phyloP scores from a whole-genome alignment of 2,888 invertebrate species.

The Acleris sparsana region DNA sequence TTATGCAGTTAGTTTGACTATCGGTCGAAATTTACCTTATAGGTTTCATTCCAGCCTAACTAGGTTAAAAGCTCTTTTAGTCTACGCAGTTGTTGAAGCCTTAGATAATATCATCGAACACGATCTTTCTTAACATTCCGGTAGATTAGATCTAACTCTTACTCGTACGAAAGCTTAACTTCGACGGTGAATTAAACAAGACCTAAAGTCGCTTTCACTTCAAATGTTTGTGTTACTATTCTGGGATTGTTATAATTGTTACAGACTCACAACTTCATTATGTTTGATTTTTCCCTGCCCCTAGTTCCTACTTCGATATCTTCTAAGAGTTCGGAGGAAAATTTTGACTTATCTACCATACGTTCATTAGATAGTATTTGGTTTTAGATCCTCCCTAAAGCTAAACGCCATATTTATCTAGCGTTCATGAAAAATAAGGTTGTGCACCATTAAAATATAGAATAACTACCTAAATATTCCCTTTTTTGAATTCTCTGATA shows the following conservation, averaged over 20 bases:
- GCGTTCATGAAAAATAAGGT: slow-evolving; percentile 83
- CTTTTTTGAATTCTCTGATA: slow-evolving; percentile 83
- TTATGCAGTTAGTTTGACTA: slow-evolving; percentile 68
- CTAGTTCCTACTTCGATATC: slow-evolving; percentile 74
- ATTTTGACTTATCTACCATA: slow-evolving; percentile 61
- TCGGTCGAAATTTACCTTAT: slow-evolving; percentile 66
- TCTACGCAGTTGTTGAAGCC: slow-evolving; percentile 62
- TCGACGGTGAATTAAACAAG: slow-evolving; percentile 41
- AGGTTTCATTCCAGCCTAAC: slow-evolving; percentile 78
- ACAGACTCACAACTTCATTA: slow-evolving; percentile 27
- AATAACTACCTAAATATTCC: slow-evolving; percentile 78
- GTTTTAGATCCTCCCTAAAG: slow-evolving; percentile 70
- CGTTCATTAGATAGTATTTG: slow-evolving; percentile 67
- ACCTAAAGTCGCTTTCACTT: slow-evolving; percentile 37
- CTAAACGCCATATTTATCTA: slow-evolving; percentile 78
- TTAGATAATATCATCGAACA: slow-evolving; percentile 65
- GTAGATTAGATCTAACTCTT: slow-evolving; percentile 58
- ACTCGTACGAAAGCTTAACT: slow-evolving; percentile 53
- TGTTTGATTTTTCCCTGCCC: slow-evolving; percentile 55
- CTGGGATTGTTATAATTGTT: slow-evolving; percentile 40
- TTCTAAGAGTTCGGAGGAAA: slow-evolving; percentile 55
- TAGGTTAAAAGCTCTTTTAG: slow-evolving; percentile 70
- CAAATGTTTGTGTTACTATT: slow-evolving; percentile 17
- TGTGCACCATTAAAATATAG: slow-evolving; percentile 83
- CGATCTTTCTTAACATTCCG: slow-evolving; percentile 49